A percentile compares a stretch with the other conserved stretches of the same genome.
phyloP scores from a whole-genome alignment of 1,140 invertebrate genomes.

The Drosophila seguyi region DNA sequence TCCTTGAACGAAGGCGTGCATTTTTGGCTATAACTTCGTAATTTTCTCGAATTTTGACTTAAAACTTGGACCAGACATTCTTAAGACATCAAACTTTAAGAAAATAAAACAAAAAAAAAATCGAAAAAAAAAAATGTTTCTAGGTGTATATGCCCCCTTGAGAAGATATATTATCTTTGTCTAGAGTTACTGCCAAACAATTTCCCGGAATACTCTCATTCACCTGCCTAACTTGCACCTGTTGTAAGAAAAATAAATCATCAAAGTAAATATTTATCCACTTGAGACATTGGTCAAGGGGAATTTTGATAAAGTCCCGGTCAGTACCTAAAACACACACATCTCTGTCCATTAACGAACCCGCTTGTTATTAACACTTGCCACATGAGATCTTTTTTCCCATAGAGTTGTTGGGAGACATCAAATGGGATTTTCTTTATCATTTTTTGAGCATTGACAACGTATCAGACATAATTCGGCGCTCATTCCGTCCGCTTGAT shows the following conservation, averaged over 20 bases:
- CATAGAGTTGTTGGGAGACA: background rate
- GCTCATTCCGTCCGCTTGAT: constrained; percentile 17
- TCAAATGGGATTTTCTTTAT: constrained; percentile 19
- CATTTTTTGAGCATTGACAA: constrained; percentile 7
- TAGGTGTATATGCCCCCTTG: too few species aligned
- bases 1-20: too few species aligned
- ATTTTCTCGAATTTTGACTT: too few species aligned
- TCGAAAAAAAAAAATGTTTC: too few species aligned
- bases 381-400: background rate
- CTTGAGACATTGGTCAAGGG: background rate
- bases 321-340: background rate
- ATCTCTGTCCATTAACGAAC: background rate
- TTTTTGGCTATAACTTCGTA: too few species aligned
- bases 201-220: background rate
- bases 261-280: background rate
- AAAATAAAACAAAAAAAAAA: too few species aligned
- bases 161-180: background rate
- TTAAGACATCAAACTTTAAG: too few species aligned
- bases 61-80: too few species aligned
- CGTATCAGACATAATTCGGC: constrained; percentile 32
- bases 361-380: background rate
- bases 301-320: background rate
- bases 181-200: too few species aligned
- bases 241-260: background rate
- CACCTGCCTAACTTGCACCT: constrained; percentile 3